Base-by-base conservation (phyloP, 2,888 invertebrate species). In the Lampropteryx suffumata region DNA sequence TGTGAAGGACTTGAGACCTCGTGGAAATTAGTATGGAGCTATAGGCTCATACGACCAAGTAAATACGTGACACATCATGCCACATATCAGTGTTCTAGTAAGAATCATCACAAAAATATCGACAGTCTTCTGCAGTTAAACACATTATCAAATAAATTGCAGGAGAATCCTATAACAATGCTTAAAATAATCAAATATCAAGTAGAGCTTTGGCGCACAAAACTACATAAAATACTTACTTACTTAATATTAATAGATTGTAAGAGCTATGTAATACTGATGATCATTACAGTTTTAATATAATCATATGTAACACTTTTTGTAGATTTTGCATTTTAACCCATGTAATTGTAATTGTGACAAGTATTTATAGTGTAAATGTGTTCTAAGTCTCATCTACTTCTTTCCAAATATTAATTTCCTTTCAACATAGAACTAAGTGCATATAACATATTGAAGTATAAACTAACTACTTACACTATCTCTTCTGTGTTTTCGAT, bases 301-400 rank as follows among this genome's bases (percentile, higher is more conserved):
- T 86, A 87, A 85, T 85, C 85, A 82, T 83, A 77, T 87, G 77
- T 85, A 83, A 82, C 80, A 82, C 76, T 79, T 84, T 85, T 84
- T 76, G 89, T 89, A 89, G 89, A 75, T 82, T 84, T 88, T 84
- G 79, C 84, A 86, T 88, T 77, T n/a, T 88, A 87, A 79, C 78
- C 82, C 82, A 84, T 86, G 86, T 89, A 89, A n/a, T n/a, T n/a
- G n/a, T n/a, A n/a, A n/a, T 87, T 82, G 85, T 88, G 86, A 82
- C 84, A 76, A 69, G 68, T 84, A 82, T 80, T 74, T 78, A 82
- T 82, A 81, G 79, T 69, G 85, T 86, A 81, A 79, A 79, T 83
- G 86, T 87, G 82, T 79, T 83, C 80, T 85, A 53, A 69, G 71
- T 79, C 68, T 79, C 67, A 65, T 71, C 64, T 62, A 73, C 71